Conservation (phyloP, 2,888 invertebrate species). For the Cheilosia variabilis region DNA sequence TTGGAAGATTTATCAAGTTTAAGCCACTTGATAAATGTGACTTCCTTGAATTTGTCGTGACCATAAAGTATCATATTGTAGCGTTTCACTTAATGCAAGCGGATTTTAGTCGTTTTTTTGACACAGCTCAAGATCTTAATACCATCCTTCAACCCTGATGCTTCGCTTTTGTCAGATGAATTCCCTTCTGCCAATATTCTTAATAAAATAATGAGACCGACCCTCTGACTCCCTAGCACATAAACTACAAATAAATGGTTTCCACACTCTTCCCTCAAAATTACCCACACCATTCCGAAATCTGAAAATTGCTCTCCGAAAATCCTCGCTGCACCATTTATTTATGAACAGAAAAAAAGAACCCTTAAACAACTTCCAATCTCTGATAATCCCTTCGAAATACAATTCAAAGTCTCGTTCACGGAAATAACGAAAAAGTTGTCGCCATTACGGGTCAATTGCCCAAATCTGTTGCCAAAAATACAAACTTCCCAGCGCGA, state of each 20-base stretch:
- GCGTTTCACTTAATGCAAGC: too few species aligned
- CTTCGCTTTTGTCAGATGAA: too few species aligned
- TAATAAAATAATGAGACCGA: too few species aligned
- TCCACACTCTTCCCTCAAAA: background rate
- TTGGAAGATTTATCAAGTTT: too few species aligned
- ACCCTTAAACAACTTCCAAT: conserved; percentile 23
- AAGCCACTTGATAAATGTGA: too few species aligned
- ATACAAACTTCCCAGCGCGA: conserved; percentile 37
- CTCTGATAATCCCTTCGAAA: conserved; percentile 33
- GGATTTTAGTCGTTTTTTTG: too few species aligned
- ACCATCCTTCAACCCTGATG: too few species aligned
- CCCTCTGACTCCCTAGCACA: too few species aligned
- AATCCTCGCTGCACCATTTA: background rate
- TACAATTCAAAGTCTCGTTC: conserved; percentile 29
- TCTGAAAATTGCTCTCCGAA: background rate
- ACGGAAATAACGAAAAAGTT: conserved; percentile 49
- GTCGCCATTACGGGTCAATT: conserved; percentile 73
- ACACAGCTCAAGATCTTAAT: too few species aligned
- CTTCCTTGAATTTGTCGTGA: too few species aligned
- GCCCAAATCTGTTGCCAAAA: conserved; percentile 69
- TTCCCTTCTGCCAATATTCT: too few species aligned
- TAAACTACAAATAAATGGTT: background rate
- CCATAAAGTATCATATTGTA: too few species aligned
- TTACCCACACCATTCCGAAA: background rate
- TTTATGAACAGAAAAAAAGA: conserved; percentile 9